These are phyloP conservation scores for Xiphophorus hellerii DNA, from an alignment of 2,113 vertebrate genomes.

Conservation along the genomic window DNA sequence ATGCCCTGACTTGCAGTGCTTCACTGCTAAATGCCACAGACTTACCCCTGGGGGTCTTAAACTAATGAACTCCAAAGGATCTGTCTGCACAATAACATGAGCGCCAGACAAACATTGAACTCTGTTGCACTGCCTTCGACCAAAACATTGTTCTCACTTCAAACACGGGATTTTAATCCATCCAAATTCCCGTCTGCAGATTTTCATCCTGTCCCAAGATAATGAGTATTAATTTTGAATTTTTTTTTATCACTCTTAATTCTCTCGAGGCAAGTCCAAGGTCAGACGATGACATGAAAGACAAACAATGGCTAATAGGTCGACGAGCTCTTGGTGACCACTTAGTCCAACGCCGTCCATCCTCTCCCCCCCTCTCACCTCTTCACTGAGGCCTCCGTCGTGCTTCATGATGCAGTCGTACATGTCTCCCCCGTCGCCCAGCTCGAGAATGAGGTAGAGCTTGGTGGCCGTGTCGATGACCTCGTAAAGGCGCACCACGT, in stretches of 20 bases:
- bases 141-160: too few species aligned
- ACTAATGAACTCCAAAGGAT: conserved; percentile 26
- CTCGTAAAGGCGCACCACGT: conserved; percentile 97
- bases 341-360: background rate
- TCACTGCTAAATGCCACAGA: conserved; percentile 20
- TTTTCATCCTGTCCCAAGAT: background rate
- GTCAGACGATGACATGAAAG: background rate
- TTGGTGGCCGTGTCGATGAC: conserved; percentile 99
- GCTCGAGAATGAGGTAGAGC: conserved; percentile 97
- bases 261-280: conserved; percentile 4
- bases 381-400: conserved; percentile 94
- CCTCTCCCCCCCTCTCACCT: conserved; percentile 49
- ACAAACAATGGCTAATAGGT: background rate
- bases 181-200: background rate
- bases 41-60: conserved; percentile 12
- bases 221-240: background rate
- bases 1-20: background rate
- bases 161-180: too few species aligned
- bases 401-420: conserved; percentile 99
- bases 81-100: conserved; percentile 9
- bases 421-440: conserved; percentile 98
- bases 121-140: conserved; percentile 9
- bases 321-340: background rate
- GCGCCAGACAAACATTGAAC: conserved; percentile 16
- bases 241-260: background rate